These are phyloP conservation scores for Cyanoliseus patagonus DNA, from an alignment of 2,113 vertebrate species.

Conservation along the genomic window DNA sequence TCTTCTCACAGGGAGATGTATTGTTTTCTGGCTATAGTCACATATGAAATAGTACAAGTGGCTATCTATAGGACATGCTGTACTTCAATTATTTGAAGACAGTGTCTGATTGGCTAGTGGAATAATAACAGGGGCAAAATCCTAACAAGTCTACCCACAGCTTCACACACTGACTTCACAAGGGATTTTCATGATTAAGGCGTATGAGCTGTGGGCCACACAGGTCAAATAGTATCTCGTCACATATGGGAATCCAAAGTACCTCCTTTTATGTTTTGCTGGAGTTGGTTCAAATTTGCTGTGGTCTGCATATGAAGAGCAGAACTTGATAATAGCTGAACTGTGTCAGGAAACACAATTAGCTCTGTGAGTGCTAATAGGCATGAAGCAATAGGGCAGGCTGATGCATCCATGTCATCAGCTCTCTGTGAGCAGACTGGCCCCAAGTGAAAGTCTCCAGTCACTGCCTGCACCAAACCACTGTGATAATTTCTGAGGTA, in stretches of 20 bases:
- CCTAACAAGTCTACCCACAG: neutral
- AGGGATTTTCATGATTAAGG: neutral
- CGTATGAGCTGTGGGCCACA: neutral
- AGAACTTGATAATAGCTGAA: neutral
- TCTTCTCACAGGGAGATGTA: neutral
- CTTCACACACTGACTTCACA: neutral
- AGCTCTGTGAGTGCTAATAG: neutral
- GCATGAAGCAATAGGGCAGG: neutral
- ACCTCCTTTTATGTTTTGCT: neutral
- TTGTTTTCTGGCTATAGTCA: neutral
- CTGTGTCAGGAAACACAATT: neutral
- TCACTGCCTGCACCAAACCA: neutral
- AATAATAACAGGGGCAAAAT: neutral
- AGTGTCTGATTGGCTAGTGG: neutral
- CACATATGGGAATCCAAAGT: neutral
- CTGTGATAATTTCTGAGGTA: neutral
- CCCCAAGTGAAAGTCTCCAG: neutral
- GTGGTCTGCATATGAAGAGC: slow-evolving; percentile 23
- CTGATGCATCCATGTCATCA: neutral
- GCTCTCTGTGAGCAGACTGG: neutral
- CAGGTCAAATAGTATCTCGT: neutral
- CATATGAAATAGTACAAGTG: neutral
- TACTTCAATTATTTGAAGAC: neutral
- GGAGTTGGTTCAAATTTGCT: slow-evolving; percentile 26
- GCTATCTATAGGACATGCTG: neutral